Conservation (phyloP, 2,888 invertebrate species). For the Thumatha senex region DNA sequence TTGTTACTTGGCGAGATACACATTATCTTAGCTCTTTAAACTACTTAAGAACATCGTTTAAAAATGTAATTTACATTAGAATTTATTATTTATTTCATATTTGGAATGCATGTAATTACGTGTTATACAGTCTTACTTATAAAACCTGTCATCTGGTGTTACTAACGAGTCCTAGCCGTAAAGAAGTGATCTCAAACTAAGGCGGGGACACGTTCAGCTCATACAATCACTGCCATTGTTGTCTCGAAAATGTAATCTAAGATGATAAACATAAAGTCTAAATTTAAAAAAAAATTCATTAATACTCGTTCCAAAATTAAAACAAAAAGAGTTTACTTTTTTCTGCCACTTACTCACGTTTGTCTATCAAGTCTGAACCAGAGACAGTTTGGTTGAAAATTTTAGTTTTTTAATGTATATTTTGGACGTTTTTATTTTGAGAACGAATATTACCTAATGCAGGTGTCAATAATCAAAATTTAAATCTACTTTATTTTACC, state of each 20-base stretch:
- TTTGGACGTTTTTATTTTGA: not conserved
- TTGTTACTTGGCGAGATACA: not conserved
- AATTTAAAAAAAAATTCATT: conserved; percentile 40
- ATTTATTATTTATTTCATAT: conserved; percentile 36
- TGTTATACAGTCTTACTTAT: conserved; percentile 39
- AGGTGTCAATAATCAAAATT: not conserved
- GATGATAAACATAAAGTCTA: conserved; percentile 38
- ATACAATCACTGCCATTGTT: conserved; percentile 61
- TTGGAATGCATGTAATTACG: conserved; percentile 31
- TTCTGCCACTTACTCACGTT: too few relatives aligned
- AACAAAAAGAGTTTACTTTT: not conserved
- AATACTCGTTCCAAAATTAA: conserved; percentile 26
- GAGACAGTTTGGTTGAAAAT: too few relatives aligned
- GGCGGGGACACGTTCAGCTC: conserved; percentile 46
- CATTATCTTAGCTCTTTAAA: conserved; percentile 1
- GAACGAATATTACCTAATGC: not conserved
- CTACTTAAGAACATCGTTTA: not conserved
- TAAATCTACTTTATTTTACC: too few relatives aligned
- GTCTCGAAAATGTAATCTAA: conserved; percentile 53
- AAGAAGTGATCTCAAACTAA: conserved; percentile 75
- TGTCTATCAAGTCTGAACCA: too few relatives aligned
- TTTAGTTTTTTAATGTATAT: too few relatives aligned
- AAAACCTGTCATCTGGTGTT: conserved; percentile 38
- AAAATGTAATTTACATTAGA: conserved; percentile 11
- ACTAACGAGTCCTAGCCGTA: conserved; percentile 51